Base-by-base conservation (phyloP, 2,888 invertebrate species). In the Loripinus fragilis region DNA sequence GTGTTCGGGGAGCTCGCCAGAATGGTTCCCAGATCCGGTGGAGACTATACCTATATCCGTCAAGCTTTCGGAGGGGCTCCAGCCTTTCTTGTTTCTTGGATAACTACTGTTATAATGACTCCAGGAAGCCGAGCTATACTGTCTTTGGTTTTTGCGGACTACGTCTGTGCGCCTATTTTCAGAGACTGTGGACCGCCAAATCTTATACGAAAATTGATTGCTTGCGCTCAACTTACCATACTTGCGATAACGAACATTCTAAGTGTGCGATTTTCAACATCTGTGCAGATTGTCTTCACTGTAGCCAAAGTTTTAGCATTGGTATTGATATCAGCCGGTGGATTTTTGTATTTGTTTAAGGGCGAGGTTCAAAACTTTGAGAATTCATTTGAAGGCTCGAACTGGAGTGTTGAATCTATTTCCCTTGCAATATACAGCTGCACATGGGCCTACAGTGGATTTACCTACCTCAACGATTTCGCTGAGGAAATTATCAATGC, bases 281-380 rank as follows among this genome's bases (percentile, higher is more conserved):
- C 97, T 90, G 97, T 98, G 72, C 98, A 98, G 94, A 98, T 98
- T 94, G 96, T 97, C 86, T 98, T 98, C 94, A 98, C 98, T 38
- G 96, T 97, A 73, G 97, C 97, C 74, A 98, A 98, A 94, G 94
- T 98, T 85, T 95, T 97, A 76, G 98, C 98, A 68, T 96, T 98
- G 84, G 95, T 96, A 5, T 97, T 98, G 90, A 96, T 98, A 85
- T 97, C 98, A 89, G 95, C 96, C 90, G 98, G 97, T 80, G 98
- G 98, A 88, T 95, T 96, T 86, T 97, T 97, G 94, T 97, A 97
- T 94, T 95, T 98, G 85, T 95, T 95, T 93, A 96, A 97, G 95
- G 98, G 96, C 96, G 95, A 95, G 94, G 90, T 38, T 2, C 55
- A 71, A 2, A 60, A 71, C 33, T 55, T 76, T 17, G 7, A 23